Evolutionary conservation across 2,113 vertebrate species (phyloP), one percentile per base, ranked within the genome.

Genomic region (Platysteira castanea): DNA sequence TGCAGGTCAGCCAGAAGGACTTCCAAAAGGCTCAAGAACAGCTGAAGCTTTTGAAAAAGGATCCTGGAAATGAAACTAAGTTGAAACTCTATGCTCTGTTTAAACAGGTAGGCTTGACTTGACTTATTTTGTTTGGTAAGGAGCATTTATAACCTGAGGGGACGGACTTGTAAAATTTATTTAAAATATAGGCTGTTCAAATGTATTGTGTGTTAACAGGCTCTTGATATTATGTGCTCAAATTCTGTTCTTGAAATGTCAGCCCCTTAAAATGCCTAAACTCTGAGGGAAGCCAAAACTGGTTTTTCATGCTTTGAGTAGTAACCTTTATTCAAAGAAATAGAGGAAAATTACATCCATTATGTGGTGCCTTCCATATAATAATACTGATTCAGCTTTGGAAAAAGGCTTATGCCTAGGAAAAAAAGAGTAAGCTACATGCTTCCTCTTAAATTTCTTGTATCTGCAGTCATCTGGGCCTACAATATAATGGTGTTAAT

Each of bases 81-180:
- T 97, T 99, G 74, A 98, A 98, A 92, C 98, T 99, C 79, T 99
- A 99, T 21, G 99, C 98, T 20, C 97, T 99, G 27, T 99, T 99
- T 96, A 99, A 99, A 96, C 99, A 99, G 99, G 99, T 99, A 93
- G 78, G 61, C 44, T 37, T 77, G 52, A 46, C 47, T 60, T 74
- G 59, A 28, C 27, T 88, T 84, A 11, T 0, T 76, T 52, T 84
- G 6, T 53, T 85, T 80, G 7, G 1, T 73, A 73, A 65, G n/a
- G 56, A 47, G 21, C 30, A 31, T 57, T 93, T 89, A 7, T 67
- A 49, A n/a, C 63, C 24, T 1, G 2, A 91, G 37, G 35, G 54
- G 37, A 46, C 67, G 17, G 39, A 53, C 8, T 35, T 60, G 28
- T 71, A 14, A 70, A 78, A 50, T 19, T 79, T 75, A 15, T 18